These are phyloP conservation scores for Rhinolophus sinicus DNA, from an alignment of 2,113 vertebrate species.

Conservation along the genomic window DNA sequence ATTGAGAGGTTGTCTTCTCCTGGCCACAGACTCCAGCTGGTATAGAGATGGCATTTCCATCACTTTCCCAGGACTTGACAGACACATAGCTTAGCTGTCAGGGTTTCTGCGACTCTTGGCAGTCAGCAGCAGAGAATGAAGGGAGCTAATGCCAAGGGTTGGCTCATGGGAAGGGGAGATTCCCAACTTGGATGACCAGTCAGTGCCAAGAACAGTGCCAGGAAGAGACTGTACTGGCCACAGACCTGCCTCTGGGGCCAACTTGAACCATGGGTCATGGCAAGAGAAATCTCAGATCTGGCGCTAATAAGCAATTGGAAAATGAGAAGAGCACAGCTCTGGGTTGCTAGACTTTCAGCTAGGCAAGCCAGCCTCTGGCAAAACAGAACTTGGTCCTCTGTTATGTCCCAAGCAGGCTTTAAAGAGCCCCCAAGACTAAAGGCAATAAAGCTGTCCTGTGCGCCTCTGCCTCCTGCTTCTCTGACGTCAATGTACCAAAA, in stretches of 20 bases:
- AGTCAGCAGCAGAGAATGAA: background rate
- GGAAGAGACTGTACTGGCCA: background rate
- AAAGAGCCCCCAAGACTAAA: background rate
- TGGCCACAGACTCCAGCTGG: background rate
- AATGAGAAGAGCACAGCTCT: background rate
- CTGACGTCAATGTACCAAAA: background rate
- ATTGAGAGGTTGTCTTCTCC: background rate
- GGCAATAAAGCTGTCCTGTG: background rate
- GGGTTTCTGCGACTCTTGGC: constrained; percentile 10
- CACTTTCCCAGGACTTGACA: background rate
- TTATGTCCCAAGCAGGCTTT: background rate
- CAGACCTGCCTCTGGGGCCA: background rate
- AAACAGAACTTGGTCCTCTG: background rate
- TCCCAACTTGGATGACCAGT: background rate
- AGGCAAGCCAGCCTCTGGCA: background rate
- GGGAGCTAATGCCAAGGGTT: constrained; percentile 1
- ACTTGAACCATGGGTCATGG: background rate
- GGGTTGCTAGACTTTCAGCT: background rate
- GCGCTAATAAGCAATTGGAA: background rate
- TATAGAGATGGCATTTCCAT: background rate
- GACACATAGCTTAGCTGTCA: background rate
- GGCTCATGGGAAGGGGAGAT: background rate
- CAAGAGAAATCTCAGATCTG: background rate
- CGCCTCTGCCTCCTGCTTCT: background rate
- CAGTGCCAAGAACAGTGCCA: background rate